Evolutionary conservation across 2,113 vertebrate species (phyloP).

Genomic region (Greenwoodochromis staneri): DNA sequence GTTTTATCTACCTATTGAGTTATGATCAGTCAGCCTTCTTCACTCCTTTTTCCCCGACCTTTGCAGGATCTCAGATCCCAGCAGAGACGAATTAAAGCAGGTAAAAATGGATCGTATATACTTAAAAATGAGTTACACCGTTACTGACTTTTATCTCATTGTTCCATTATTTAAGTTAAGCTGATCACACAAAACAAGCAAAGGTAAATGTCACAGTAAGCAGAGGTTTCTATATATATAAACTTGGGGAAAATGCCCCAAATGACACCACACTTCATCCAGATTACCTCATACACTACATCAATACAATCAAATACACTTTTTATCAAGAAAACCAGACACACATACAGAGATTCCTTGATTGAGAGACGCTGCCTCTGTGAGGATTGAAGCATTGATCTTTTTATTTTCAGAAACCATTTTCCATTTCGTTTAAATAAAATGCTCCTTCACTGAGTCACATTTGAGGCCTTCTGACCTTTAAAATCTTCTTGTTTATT

Average conservation of each 20-base stretch:
- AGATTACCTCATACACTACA: not conserved
- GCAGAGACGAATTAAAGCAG: not conserved
- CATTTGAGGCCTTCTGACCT: conserved; percentile 39
- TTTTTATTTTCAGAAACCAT: not conserved
- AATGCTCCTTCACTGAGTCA: not conserved
- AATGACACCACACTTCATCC: not conserved
- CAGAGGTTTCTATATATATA: not conserved
- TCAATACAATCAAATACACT: not conserved
- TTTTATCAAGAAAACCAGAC: not conserved
- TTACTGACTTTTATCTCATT: not conserved
- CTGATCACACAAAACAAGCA: not conserved
- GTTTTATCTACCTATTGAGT: not conserved
- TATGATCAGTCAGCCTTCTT: not conserved
- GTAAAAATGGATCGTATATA: not conserved
- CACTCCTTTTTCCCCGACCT: not conserved
- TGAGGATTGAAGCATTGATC: not conserved
- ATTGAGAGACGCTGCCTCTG: not conserved
- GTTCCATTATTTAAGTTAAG: not conserved
- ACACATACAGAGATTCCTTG: not conserved
- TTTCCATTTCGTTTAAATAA: not conserved
- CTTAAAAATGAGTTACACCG: not conserved
- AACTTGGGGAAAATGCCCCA: not conserved
- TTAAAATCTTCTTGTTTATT: conserved; percentile 33
- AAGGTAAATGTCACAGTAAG: not conserved
- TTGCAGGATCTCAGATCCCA: not conserved